These are phyloP conservation scores for Fratercula arctica DNA, from an alignment of 2,797 vertebrate species.

Conservation along the genomic window DNA sequence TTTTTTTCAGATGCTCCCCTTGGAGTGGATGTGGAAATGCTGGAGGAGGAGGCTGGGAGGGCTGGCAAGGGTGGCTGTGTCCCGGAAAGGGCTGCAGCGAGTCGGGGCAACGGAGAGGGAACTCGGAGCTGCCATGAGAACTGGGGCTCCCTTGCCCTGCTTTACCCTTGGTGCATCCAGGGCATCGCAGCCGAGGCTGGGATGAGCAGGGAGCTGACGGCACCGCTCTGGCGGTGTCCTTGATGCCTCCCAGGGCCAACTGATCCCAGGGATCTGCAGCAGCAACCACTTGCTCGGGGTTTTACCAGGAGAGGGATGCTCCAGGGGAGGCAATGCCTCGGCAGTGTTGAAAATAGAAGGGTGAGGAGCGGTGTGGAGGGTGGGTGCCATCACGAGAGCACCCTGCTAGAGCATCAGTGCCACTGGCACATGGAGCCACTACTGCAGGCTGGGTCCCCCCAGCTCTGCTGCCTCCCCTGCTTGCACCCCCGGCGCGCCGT, in stretches of 20 bases:
- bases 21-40: background rate
- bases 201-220: background rate
- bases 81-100: background rate
- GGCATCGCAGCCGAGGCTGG: background rate
- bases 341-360: background rate
- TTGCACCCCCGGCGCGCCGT: background rate
- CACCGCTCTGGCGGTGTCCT: background rate
- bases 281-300: background rate
- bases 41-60: background rate
- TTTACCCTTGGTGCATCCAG: background rate
- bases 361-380: rapidly evolving
- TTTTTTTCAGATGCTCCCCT: background rate
- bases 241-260: background rate
- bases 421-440: rapidly evolving
- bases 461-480: background rate
- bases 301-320: background rate
- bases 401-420: background rate
- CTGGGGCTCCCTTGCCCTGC: background rate
- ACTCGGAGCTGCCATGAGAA: background rate
- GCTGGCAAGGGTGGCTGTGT: background rate
- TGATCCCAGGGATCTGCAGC: background rate
- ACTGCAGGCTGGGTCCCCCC: background rate
- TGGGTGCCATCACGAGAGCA: background rate
- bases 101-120: rapidly evolving
- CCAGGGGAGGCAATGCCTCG: background rate